Base-by-base conservation (phyloP, 2,797 vertebrate species). In the Varecia variegata region DNA sequence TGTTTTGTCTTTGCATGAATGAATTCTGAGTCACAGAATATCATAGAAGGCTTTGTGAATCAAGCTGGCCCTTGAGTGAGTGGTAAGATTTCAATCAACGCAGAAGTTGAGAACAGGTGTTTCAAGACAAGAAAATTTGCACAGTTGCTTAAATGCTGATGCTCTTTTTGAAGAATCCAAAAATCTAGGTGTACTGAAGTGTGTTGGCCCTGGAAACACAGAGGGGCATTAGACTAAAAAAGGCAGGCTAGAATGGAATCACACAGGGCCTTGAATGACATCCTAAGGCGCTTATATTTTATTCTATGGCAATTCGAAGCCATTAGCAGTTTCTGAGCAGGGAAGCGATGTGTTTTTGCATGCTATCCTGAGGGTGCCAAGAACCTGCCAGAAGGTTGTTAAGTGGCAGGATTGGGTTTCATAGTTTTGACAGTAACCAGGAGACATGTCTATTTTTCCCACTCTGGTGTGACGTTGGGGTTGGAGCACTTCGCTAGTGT, bases 361-460 rank as follows among this genome's bases (percentile, higher is more conserved):
- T 11, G 14, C 83, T 80, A 56, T 85, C 89, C 90, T 76, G 45
- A 93, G 93, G 90, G 76, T 94, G 97, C 97, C 97, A 96, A 97
- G 91, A 97, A 94, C 93, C 94, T 97, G 96, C 80, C 97, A 98
- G 84, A 94, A 95, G 92, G 95, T 96, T 96, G 96, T 87, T 88
- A 95, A 95, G 80, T 88, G 95, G 94, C 93, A 94, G 88, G 62
- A 88, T 81, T 82, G 35, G 94, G 86, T 93, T 97, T 95, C 92
- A n/a, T 94, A 92, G 96, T 97, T 97, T 96, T 97, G 97, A 97
- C 98, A 98, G 97, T 93, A 97, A 95, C 96, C 93, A 94, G 95
- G 97, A 97, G 89, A 97, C 68, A 81, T 83, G 96, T 97, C 97
- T 97, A 76, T 97, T 98, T 97, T 95, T 56, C 96, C 93, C 60